phyloP scores from a whole-genome alignment of 2,888 invertebrate genomes.

The Melanostoma scalare region DNA sequence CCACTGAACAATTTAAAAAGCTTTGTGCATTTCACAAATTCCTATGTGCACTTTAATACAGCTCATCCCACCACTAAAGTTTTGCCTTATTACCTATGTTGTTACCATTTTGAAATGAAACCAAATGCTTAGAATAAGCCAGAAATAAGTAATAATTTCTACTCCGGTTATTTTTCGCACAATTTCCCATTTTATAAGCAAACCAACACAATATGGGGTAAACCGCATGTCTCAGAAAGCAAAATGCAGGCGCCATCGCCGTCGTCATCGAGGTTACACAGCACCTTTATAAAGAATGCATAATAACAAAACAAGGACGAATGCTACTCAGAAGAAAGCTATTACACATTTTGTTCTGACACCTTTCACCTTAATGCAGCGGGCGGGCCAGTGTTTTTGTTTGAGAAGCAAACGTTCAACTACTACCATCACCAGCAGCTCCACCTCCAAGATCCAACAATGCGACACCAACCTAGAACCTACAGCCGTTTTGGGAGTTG shows the following conservation, averaged over 20 bases:
- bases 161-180: slow-evolving; percentile 52
- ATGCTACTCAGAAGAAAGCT: slow-evolving; percentile 54
- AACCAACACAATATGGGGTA: slow-evolving; percentile 31
- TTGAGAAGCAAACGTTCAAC: slow-evolving; percentile 44
- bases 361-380: slow-evolving; percentile 22
- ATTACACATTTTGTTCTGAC: slow-evolving; percentile 51
- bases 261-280: slow-evolving; percentile 22
- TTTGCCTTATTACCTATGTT: background rate
- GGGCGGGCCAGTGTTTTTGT: slow-evolving; percentile 33
- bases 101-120: slow-evolving; percentile 35
- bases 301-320: slow-evolving; percentile 52
- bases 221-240: slow-evolving; percentile 24
- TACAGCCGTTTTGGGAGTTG: slow-evolving; percentile 60
- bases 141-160: slow-evolving; percentile 61
- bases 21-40: slow-evolving; percentile 34
- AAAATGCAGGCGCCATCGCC: slow-evolving; percentile 12
- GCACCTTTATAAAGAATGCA: slow-evolving; percentile 27
- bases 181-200: slow-evolving; percentile 52
- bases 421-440: background rate
- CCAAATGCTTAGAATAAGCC: slow-evolving; percentile 26
- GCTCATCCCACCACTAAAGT: background rate
- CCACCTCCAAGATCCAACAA: background rate
- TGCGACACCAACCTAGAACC: background rate
- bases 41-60: background rate
- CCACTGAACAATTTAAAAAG: background rate